Percentiles rank a stretch among this genome's conserved stretches.
Evolutionary conservation across 2,113 vertebrate species (phyloP).

Genomic region (Deroptyus accipitrinus): DNA sequence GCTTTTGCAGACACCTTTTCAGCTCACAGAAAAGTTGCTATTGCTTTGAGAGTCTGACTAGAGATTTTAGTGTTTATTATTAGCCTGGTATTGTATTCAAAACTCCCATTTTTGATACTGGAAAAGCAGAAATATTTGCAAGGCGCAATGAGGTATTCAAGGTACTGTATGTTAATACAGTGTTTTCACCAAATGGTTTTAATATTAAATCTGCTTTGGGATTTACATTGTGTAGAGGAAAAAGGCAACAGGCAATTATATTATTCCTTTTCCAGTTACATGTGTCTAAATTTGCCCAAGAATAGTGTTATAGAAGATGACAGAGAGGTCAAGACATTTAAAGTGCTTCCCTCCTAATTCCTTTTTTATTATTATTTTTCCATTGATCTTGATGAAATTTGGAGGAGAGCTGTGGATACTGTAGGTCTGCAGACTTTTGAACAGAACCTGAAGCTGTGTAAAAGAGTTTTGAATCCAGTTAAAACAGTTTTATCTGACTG

Average conservation of each 20-base stretch:
- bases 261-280: neutral
- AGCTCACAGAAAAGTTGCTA: neutral
- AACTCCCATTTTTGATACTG: neutral
- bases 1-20: neutral
- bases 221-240: neutral
- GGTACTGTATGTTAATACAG: neutral
- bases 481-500: constrained; percentile 56
- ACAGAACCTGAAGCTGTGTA: constrained; percentile 51
- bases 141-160: neutral
- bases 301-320: neutral
- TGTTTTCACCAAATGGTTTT: neutral
- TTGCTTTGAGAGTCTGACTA: neutral
- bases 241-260: neutral
- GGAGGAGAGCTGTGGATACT: neutral
- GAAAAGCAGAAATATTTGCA: neutral
- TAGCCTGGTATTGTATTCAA: neutral
- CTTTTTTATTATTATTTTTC: constrained; percentile 29
- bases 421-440: constrained; percentile 37
- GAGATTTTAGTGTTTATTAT: neutral
- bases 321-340: neutral
- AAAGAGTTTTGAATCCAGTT: constrained; percentile 66
- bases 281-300: neutral
- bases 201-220: neutral
- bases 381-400: constrained; percentile 55
- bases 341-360: neutral